Evolutionary conservation across 2,113 vertebrate genomes (phyloP), one percentile per base, ranked within the genome.

Genomic region (Dendropsophus ebraccatus): DNA sequence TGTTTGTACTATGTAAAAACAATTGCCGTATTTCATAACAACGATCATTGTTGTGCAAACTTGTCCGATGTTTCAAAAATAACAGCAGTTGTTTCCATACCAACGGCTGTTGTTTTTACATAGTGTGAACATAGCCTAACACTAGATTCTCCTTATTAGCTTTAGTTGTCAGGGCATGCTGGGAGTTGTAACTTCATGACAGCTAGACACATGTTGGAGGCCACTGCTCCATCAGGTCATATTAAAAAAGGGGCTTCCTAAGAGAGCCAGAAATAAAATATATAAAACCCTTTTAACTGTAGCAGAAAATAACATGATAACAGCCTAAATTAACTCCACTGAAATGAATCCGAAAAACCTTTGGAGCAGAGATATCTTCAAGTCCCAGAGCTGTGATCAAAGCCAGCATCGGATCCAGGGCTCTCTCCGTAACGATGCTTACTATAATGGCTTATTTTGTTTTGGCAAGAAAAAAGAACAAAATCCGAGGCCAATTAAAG

Each of bases 401-500:
- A 67, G 79, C 79, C 54, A 67, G 58, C 58, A 11, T 30, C 23
- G 79, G 50, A 65, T 58, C 60, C 25, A 23, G 25, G 25, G 14
- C 58, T 67, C 60, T 67, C n/a, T 25, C 79, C 11, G 79, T 32
- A 81, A 67, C 30, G 21, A 72, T 25, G 28, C 62, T 19, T 13
- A 45, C 70, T 58, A 74, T 47, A 84, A 84, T 47, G 16, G 52
- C 50, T 60, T 37, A 41, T 62, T 41, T 80, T 17, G 37, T 60
- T 62, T 80, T 60, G 56, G 32, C 54, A 80, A 37, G 32, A n/a
- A 35, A 21, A 28, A 41, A 80, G 77, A 80, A 60, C 56, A 41
- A 62, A 62, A 80, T n/a, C 32, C 9, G 16, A 62, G 56, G 77
- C 77, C 77, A 80, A 80, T 80, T 80, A 62, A 80, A 80, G 23